These are phyloP conservation scores for Ianthella basta DNA, from an alignment of 37 sponge, comb jelly and placozoan species.

Conservation along the genomic window DNA sequence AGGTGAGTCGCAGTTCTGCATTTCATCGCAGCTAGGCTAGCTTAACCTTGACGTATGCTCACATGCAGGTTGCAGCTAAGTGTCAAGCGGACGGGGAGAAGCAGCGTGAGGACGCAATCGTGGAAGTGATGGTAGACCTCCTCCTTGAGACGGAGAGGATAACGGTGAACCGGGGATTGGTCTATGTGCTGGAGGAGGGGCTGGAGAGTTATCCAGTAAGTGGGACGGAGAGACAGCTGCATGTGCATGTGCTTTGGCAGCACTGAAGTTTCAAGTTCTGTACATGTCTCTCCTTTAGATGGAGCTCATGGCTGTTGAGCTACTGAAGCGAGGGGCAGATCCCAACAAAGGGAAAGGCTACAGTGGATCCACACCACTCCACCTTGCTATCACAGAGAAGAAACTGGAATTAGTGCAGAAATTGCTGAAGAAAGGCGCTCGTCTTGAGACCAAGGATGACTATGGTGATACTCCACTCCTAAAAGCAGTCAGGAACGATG, in stretches of 20 bases:
- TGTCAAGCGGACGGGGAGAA: not conserved
- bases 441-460: not conserved
- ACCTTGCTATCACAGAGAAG: not conserved
- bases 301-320: not conserved
- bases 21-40: no score
- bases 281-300: not conserved
- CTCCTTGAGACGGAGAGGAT: constrained; percentile 8
- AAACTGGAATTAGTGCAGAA: not conserved
- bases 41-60: no score
- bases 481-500: constrained; percentile 15
- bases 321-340: constrained; percentile 25
- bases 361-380: not conserved
- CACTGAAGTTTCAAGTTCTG: not conserved
- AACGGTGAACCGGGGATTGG: not conserved
- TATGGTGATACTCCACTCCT: constrained; percentile 5
- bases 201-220: constrained; percentile 16
- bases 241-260: not conserved
- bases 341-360: constrained; percentile 4
- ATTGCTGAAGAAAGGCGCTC: constrained; percentile 21
- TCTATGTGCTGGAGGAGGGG: constrained; percentile 20
- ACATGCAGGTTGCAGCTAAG: constrained; percentile 5
- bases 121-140: constrained; percentile 5
- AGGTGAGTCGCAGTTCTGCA: not conserved
- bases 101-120: not conserved
- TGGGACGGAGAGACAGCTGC: not conserved